Evolutionary conservation across 2,797 vertebrate species (phyloP).

Genomic region (Distichodus sexfasciatus): DNA sequence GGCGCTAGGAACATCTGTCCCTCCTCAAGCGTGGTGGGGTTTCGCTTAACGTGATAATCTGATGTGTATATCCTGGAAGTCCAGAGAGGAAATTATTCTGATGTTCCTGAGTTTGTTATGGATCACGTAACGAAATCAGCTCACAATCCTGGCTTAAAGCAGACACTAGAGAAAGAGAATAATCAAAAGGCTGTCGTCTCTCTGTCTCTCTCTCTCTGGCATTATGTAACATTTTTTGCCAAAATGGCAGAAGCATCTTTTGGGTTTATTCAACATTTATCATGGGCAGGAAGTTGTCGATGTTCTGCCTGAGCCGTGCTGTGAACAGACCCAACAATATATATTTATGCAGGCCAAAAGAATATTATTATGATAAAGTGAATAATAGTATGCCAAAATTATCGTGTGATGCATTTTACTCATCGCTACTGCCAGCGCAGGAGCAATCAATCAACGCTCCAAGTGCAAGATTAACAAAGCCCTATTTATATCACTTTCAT

Average conservation of each 20-base stretch:
- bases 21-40: slow-evolving; percentile 24
- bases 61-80: slow-evolving; percentile 24
- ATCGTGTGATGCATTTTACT: slow-evolving; percentile 58
- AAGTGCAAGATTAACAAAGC: slow-evolving; percentile 51
- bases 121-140: slow-evolving; percentile 3
- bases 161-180: neutral
- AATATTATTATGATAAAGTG: slow-evolving; percentile 62
- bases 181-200: slow-evolving; percentile 7
- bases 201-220: slow-evolving; percentile 20
- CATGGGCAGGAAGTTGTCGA: slow-evolving; percentile 54
- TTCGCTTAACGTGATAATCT: slow-evolving; percentile 24
- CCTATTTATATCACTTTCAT: neutral
- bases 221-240: slow-evolving; percentile 18
- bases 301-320: slow-evolving; percentile 49
- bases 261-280: slow-evolving; percentile 56
- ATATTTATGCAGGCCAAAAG: slow-evolving; percentile 58
- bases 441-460: slow-evolving; percentile 47
- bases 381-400: slow-evolving; percentile 62
- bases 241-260: slow-evolving; percentile 40
- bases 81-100: slow-evolving; percentile 19
- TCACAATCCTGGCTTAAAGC: neutral
- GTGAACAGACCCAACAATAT: slow-evolving; percentile 48
- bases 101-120: slow-evolving; percentile 6
- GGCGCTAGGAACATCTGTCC: slow-evolving; percentile 37
- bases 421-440: slow-evolving; percentile 41